Conservation (phyloP, 2,113 vertebrate species). For the Hemiscyllium ocellatum region DNA sequence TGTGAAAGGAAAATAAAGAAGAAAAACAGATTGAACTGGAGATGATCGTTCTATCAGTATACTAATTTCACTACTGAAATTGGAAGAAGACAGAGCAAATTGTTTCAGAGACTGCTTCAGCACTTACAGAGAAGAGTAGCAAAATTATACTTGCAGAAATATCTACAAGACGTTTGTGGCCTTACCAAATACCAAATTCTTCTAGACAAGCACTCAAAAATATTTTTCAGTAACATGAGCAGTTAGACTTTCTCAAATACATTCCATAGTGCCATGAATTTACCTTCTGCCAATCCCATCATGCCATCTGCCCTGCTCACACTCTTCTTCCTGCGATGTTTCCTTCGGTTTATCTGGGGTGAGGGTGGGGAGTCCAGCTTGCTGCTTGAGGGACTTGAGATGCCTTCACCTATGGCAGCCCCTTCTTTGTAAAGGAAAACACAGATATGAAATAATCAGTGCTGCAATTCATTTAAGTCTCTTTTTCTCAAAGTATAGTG, state of each 20-base stretch:
- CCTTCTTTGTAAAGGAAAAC: conserved; percentile 46
- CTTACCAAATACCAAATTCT: not conserved
- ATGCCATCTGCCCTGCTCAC: conserved; percentile 79
- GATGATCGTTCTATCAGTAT: no score
- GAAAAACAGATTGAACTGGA: no score
- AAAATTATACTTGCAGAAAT: not conserved
- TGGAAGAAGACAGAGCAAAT: not conserved
- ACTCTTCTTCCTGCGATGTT: conserved; percentile 86
- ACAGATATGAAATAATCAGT: not conserved
- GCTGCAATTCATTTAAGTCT: not conserved
- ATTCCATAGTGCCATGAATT: conserved; percentile 38
- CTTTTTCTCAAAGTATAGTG: not conserved
- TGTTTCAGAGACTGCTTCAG: not conserved
- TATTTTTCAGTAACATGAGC: not conserved
- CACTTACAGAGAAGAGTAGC: not conserved
- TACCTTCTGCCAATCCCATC: conserved; percentile 84
- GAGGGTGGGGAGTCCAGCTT: conserved; percentile 70
- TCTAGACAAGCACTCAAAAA: not conserved
- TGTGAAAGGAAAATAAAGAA: not conserved
- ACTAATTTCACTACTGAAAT: not conserved
- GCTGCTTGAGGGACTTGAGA: conserved; percentile 55
- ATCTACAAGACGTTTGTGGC: not conserved
- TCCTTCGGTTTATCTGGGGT: conserved; percentile 83
- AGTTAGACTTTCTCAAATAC: not conserved
- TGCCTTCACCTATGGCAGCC: conserved; percentile 57